phyloP scores from a whole-genome alignment of 2,888 invertebrate genomes.

The Drosophila mimica region DNA sequence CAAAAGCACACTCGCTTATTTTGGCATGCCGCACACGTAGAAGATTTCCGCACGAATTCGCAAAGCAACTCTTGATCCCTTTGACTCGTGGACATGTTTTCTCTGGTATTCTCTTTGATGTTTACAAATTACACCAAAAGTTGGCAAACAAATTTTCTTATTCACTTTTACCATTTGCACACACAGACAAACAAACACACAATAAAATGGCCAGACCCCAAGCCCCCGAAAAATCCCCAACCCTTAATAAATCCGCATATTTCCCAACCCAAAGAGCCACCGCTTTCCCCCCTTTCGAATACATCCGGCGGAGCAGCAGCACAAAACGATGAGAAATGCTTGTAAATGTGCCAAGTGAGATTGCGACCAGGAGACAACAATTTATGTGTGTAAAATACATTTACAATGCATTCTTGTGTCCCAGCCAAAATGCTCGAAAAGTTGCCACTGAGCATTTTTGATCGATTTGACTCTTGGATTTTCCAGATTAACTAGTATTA shows the following conservation, averaged over 20 bases:
- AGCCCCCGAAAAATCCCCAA: neutral
- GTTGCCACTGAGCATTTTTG: slow-evolving; percentile 24
- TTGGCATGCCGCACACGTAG: slow-evolving; percentile 79
- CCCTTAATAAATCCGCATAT: slow-evolving; percentile 8
- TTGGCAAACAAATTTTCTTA: slow-evolving; percentile 80
- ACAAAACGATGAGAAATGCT: slow-evolving; percentile 34
- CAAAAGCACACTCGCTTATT: slow-evolving; percentile 14
- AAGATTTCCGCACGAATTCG: slow-evolving; percentile 81
- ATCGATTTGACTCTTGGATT: slow-evolving; percentile 61
- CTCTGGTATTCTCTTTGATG: slow-evolving; percentile 78
- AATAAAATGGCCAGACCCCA: slow-evolving; percentile 60
- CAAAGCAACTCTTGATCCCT: slow-evolving; percentile 81
- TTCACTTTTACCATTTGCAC: slow-evolving; percentile 76
- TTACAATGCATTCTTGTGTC: slow-evolving; percentile 67
- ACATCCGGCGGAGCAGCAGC: neutral
- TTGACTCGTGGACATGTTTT: slow-evolving; percentile 80
- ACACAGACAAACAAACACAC: slow-evolving; percentile 58
- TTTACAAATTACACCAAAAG: slow-evolving; percentile 81
- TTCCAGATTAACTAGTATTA: slow-evolving; percentile 14
- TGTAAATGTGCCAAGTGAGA: slow-evolving; percentile 71
- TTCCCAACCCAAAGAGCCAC: neutral
- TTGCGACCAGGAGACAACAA: slow-evolving; percentile 66
- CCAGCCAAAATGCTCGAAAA: slow-evolving; percentile 55
- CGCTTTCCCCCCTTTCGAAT: neutral
- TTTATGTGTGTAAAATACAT: slow-evolving; percentile 61